Base-by-base conservation (phyloP, 2,888 invertebrate species). In the Troides aeacus region DNA sequence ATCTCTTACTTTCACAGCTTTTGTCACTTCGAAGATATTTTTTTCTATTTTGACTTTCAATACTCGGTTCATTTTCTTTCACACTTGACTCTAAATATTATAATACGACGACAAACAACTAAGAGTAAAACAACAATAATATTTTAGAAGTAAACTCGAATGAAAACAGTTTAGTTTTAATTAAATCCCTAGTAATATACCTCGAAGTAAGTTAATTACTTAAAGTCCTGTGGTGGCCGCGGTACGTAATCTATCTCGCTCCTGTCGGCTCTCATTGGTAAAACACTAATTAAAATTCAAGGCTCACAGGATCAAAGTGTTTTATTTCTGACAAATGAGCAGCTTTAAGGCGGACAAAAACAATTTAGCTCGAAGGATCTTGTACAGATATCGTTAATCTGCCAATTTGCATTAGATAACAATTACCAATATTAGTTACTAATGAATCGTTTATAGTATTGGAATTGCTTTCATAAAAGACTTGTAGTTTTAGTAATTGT, bases 181-280 rank as follows among this genome's bases (percentile, higher is more conserved):
- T 66, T 56, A 66, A 61, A 61, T 66, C 42, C 46, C 61, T 66
- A 50, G 46, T 4, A 42, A 18, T 39, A 7, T 65, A 59, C 46
- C 30, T 59, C n/a, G 46, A 60, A 21, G 23, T 24, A 66, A 60
- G 24, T 66, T 60, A 59, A 17, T 17, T 66, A 60, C n/a, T 60
- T 60, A 42, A 59, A 53, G 36, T 56, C 42, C 23, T 62, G 42
- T 18, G 30, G 30, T 30, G 8, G n/a, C 36, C 36, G 36, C 21
- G 21, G 36, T 21, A 62, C 21, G 21, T 5, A 39, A 36, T 60
- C 42, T 42, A 62, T 39, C 42, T 7, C 15, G 39, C 21, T 21
- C 10, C 12, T 42, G 21, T 36, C 24, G 6, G n/a, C 30, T 36
- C 60, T 24, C 57, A 57, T n/a, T 57, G 57, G 21, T n/a, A 57